Evolutionary conservation across 2,888 invertebrate genomes (phyloP).

Genomic region (Bombyx huttoni): DNA sequence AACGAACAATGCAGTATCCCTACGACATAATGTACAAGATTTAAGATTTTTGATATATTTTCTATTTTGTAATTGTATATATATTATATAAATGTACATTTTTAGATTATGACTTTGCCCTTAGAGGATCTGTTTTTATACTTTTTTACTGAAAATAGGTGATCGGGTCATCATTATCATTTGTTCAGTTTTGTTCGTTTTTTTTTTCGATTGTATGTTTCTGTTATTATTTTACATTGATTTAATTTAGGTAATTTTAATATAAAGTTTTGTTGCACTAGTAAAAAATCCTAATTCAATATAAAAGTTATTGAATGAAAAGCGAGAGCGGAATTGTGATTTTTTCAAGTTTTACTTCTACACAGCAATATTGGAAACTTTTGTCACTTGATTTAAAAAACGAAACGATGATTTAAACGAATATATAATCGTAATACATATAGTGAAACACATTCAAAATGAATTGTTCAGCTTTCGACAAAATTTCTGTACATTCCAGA

Average conservation of each 20-base stretch:
- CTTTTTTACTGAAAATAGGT: conserved; percentile 28
- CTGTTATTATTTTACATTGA: background rate
- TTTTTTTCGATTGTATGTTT: conserved; percentile 7
- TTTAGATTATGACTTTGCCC: conserved; percentile 45
- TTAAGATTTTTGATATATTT: conserved; percentile 55
- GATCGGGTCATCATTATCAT: conserved; percentile 21
- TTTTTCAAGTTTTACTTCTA: too few relatives aligned
- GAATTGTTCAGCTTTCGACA: background rate
- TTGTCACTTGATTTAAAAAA: too few relatives aligned
- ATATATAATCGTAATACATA: too few relatives aligned
- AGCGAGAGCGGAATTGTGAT: too few relatives aligned
- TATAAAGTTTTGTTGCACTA: background rate
- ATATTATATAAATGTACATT: conserved; percentile 61
- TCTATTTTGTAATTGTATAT: conserved; percentile 33
- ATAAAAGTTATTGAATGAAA: too few relatives aligned
- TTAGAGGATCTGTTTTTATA: conserved; percentile 52
- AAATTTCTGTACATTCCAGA: conserved; percentile 21
- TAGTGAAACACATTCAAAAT: too few relatives aligned
- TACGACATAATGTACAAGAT: conserved; percentile 37
- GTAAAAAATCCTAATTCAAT: too few relatives aligned
- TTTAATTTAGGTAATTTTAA: background rate
- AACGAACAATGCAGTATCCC: conserved; percentile 59
- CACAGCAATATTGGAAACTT: too few relatives aligned
- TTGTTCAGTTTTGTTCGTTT: conserved; percentile 17
- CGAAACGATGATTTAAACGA: too few relatives aligned